Evolutionary conservation across 2,113 vertebrate species (phyloP), one percentile per base, ranked within the genome.

Genomic region (Brachyistius frenatus): DNA sequence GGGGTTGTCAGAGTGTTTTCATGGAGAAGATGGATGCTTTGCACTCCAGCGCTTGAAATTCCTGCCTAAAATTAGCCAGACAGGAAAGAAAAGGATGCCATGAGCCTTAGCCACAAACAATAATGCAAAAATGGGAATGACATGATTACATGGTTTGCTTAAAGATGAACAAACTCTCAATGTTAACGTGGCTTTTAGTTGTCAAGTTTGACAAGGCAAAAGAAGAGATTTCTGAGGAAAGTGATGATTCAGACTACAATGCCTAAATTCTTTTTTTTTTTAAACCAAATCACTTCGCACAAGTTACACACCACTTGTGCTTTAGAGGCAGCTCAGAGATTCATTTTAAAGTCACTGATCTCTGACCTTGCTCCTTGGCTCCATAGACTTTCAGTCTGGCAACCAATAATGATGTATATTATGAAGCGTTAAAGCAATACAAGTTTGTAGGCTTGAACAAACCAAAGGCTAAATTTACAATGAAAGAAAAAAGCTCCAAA

Each of bases 51-150:
- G 14, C 89, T 88, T 74, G 13, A 84, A 80, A 92, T 91, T 94
- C 92, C 77, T 78, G 53, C 77, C 89, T 91, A 92, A 93, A 91
- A 88, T 93, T 91, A 93, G 82, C 33, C 58, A 64, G 80, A 80
- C 81, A 68, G 81, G 84, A 83, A 88, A 88, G 85, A 69, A 89
- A 88, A 73, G 73, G 69, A 86, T 87, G 63, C 84, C 81, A 81
- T 77, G 23, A 85, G 53, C 72, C 76, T 56, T 36, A 11, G 54
- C 85, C 85, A 14, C 81, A 41, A 88, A 87, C 71, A 79, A 63
- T 85, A 83, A 87, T 84, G 10, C 53, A 79, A 68, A 73, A 82
- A 71, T 15, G 41, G 66, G 81, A 79, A 80, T 66, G 36, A 75
- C 73, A 83, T 85, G 77, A 88, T 89, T 88, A 54, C 77, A 88